Conservation (phyloP, 2,113 vertebrate genomes). For the Percina caprodes region DNA sequence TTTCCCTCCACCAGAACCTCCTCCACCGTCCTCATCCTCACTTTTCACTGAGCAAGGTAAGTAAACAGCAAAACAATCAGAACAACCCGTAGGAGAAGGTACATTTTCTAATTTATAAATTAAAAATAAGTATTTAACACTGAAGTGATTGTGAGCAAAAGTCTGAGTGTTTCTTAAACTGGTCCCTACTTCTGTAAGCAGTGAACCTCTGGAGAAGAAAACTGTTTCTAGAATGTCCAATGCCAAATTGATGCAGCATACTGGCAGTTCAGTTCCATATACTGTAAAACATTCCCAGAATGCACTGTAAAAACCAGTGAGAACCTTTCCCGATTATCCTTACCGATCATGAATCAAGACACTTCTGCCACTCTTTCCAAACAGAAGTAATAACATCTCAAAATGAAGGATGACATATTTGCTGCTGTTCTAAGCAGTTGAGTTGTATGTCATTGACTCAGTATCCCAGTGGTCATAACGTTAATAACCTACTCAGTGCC, state of each 20-base stretch:
- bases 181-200: neutral
- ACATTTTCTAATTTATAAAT: neutral
- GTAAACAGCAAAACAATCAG: conserved; percentile 39
- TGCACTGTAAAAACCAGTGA: neutral
- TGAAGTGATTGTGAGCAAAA: neutral
- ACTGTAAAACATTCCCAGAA: neutral
- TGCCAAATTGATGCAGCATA: neutral
- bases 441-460: neutral
- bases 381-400: neutral
- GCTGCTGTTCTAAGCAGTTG: neutral
- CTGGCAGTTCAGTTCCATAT: neutral
- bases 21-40: conserved; percentile 89
- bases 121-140: neutral
- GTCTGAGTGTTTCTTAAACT: neutral
- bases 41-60: conserved; percentile 86
- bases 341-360: neutral
- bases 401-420: neutral
- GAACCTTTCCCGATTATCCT: neutral
- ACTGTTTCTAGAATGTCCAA: neutral
- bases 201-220: neutral
- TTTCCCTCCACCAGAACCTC: conserved; percentile 84
- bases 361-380: neutral
- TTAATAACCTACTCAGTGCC: neutral
- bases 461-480: neutral
- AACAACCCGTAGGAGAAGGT: neutral